These are phyloP conservation scores for Sebastes vulpes DNA, from an alignment of 2,797 vertebrate genomes.

Conservation along the genomic window DNA sequence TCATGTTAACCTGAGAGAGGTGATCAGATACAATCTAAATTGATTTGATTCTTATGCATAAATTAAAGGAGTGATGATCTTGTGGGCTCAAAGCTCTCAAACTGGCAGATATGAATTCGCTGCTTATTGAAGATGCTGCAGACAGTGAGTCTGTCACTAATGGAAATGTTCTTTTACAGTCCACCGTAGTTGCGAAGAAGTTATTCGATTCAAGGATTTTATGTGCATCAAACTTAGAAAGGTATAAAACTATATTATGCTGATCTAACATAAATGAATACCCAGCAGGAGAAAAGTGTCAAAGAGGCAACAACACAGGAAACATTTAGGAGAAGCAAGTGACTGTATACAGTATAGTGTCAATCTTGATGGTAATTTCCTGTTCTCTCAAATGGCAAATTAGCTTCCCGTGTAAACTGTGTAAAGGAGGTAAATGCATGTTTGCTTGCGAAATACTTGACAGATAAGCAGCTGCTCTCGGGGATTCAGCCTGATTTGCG, in stretches of 20 bases:
- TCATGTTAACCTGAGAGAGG: background rate
- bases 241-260: background rate
- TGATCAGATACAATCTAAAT: constrained; percentile 20
- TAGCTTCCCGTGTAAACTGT: constrained; percentile 47
- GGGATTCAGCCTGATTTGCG: constrained; percentile 56
- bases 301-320: background rate
- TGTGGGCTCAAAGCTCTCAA: background rate
- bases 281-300: background rate
- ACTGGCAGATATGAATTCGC: constrained; percentile 14
- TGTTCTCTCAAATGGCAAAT: constrained; percentile 50
- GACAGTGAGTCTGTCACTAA: constrained; percentile 36
- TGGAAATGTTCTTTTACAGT: constrained; percentile 27
- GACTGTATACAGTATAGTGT: constrained; percentile 6
- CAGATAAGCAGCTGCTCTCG: constrained; percentile 70
- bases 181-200: constrained; percentile 1
- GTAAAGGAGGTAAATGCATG: constrained; percentile 64
- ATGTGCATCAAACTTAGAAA: background rate
- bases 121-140: constrained; percentile 36
- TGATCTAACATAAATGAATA: background rate
- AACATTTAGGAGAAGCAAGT: constrained; percentile 44
- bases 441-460: constrained; percentile 65
- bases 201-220: background rate
- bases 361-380: constrained; percentile 55
- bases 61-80: constrained; percentile 24
- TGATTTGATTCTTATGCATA: constrained; percentile 13